A percentile compares a stretch with the other conserved stretches of the same genome.
Evolutionary conservation across 2,113 vertebrate genomes (phyloP).

Genomic region (Lophotis ruficrista): DNA sequence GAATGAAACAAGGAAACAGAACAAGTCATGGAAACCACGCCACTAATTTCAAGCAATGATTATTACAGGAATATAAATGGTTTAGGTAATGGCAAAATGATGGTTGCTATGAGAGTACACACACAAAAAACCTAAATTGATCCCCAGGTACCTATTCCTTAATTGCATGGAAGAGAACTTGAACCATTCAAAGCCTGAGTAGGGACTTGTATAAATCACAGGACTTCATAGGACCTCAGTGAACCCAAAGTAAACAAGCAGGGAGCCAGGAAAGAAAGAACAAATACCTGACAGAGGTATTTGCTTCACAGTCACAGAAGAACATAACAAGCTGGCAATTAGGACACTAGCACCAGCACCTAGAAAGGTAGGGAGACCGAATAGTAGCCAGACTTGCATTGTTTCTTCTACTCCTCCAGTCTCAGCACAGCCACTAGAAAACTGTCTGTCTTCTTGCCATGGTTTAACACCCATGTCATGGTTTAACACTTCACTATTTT

Average conservation of each 20-base stretch:
- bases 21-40: not conserved
- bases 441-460: not conserved
- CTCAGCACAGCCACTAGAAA: not conserved
- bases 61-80: not conserved
- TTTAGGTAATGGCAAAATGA: not conserved
- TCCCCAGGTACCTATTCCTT: not conserved
- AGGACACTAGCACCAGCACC: not conserved
- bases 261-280: not conserved
- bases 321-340: not conserved
- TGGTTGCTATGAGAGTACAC: not conserved
- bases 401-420: not conserved
- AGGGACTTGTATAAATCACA: not conserved
- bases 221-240: not conserved
- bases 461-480: rapidly evolving
- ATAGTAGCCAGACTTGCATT: rapidly evolving
- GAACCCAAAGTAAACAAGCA: not conserved
- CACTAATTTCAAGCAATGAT: not conserved
- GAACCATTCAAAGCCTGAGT: not conserved
- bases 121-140: not conserved
- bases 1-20: not conserved
- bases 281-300: not conserved
- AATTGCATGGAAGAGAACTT: not conserved
- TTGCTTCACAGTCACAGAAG: not conserved
- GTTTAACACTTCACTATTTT: not conserved
- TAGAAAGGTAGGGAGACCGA: not conserved